phyloP scores from a whole-genome alignment of 1,140 invertebrate species.

The Oryzaephilus surinamensis region DNA sequence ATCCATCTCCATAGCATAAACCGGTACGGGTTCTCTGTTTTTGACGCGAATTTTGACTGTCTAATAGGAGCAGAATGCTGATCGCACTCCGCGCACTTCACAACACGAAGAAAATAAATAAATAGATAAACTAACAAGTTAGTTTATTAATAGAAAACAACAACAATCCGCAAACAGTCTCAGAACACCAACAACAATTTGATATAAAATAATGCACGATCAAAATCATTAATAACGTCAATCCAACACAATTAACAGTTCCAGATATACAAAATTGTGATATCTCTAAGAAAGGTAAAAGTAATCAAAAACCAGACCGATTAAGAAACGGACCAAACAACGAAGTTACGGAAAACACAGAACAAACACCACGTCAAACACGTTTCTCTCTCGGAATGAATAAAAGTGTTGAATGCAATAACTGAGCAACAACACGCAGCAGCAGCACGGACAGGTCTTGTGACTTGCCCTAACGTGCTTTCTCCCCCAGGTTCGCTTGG shows the following conservation, averaged over 20 bases:
- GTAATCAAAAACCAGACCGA: neutral
- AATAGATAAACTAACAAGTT: constrained; percentile 5
- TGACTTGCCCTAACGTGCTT: no score
- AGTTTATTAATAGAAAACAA: neutral
- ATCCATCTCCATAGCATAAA: constrained; percentile 72
- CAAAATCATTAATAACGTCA: neutral
- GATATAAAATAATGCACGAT: neutral
- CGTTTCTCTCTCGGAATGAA: no score
- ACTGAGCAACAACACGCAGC: no score
- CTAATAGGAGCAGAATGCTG: constrained; percentile 36
- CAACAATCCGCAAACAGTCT: neutral
- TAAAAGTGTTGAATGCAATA: no score
- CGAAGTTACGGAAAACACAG: no score
- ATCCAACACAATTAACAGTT: neutral
- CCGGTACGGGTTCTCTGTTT: constrained; percentile 75
- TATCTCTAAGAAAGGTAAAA: no score
- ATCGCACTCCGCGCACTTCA: constrained; percentile 27
- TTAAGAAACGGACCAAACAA: neutral
- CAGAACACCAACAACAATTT: neutral
- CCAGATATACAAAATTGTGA: no score
- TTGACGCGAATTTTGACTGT: constrained; percentile 81
- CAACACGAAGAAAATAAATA: constrained; percentile 14
- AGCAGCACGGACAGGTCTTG: no score
- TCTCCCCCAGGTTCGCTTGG: constrained; percentile 7
- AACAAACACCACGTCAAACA: no score